phyloP scores from a whole-genome alignment of 2,888 invertebrate genomes.

The Deilephila elpenor region DNA sequence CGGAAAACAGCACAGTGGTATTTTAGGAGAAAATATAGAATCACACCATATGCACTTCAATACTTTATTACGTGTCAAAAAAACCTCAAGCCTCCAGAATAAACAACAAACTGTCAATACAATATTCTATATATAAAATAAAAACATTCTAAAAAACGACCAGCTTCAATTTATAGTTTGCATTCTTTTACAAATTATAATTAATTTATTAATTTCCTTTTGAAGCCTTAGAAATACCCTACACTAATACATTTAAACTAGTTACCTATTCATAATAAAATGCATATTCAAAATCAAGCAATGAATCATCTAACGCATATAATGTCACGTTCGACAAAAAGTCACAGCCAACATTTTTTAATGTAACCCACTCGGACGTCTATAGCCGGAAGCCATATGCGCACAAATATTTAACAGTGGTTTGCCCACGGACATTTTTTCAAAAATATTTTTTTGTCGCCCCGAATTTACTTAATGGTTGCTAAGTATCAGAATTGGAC shows the following conservation, averaged over 20 bases:
- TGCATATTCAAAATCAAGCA: background rate
- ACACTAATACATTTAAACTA: background rate
- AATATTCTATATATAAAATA: no score
- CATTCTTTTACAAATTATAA: no score
- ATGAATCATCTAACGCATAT: slow-evolving; percentile 48
- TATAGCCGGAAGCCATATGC: slow-evolving; percentile 82
- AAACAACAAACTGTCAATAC: no score
- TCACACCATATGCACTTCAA: no score
- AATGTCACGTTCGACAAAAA: slow-evolving; percentile 60
- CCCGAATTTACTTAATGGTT: slow-evolving; percentile 82
- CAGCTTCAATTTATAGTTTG: no score
- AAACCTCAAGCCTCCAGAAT: no score
- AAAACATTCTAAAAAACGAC: no score
- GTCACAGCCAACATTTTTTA: slow-evolving; percentile 65
- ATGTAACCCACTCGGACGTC: slow-evolving; percentile 74
- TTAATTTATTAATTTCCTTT: no score
- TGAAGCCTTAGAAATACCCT: background rate
- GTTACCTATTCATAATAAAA: background rate
- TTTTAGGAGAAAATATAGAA: no score
- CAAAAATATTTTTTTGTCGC: slow-evolving; percentile 55
- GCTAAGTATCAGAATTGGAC: slow-evolving; percentile 76
- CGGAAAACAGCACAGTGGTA: no score
- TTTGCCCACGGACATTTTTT: slow-evolving; percentile 71
- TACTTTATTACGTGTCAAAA: no score
- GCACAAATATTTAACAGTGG: slow-evolving; percentile 82